Base-by-base conservation (phyloP, 2,113 vertebrate species). In the Scortum barcoo region DNA sequence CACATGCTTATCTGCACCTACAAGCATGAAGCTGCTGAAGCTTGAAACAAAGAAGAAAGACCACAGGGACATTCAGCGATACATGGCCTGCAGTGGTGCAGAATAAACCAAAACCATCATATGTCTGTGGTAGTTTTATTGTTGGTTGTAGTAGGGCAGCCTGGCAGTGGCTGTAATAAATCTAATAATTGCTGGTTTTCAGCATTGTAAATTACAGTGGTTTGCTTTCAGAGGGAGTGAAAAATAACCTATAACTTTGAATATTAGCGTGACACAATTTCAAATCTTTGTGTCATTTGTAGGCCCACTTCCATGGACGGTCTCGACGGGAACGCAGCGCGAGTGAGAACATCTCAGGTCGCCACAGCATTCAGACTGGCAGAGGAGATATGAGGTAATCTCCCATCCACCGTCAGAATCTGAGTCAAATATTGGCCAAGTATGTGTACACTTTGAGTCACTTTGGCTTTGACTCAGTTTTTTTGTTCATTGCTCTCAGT, bases 291-390 rank as follows among this genome's bases (percentile, higher is more conserved):
- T 40, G 4, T 76, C 14, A 44, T 44, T 68, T 36, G 54, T 78
- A 99, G 97, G 89, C 91, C 42, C 96, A 93, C 17, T 86, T 94
- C 20, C 95, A 94, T 58, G 91, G 94, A 63, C 94, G 96, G 13
- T 94, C 97, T 76, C 96, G 96, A 86, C 94, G 96, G 78, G 97
- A 98, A 61, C 96, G 96, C 4, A 97, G 96, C 30, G 94, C 94
- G 66, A 97, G 95, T n/a, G 98, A 99, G 75, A 96, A 96, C 22
- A 90, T 95, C 0, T 48, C 87, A n/a, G 61, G 88, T 30, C 96
- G 96, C 48, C 96, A 96, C 24, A 96, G 96, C n/a, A 94, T 96
- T 83, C 97, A 97, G 63, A 90, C 96, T 72, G 91, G 91, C 91
- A 95, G 95, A 87, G 94, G 94, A 1, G 96, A 98, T 1, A 91